phyloP scores from a whole-genome alignment of 2,113 vertebrate species.

The Pionites leucogaster region DNA sequence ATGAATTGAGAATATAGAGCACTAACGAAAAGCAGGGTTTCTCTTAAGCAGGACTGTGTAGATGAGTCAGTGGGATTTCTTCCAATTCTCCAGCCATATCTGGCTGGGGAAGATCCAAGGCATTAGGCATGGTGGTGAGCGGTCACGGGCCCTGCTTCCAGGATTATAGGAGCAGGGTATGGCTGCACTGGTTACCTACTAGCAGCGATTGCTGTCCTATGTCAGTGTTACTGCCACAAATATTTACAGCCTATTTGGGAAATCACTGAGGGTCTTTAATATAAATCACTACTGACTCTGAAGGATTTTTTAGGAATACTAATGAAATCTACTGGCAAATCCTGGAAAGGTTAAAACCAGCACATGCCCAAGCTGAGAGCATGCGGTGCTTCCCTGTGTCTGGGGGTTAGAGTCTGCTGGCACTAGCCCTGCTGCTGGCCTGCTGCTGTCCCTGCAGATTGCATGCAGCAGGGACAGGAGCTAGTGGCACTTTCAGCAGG shows the following conservation, averaged over 20 bases:
- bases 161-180: not conserved
- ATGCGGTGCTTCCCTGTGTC: not conserved
- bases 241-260: not conserved
- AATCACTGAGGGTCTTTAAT: not conserved
- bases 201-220: not conserved
- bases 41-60: not conserved
- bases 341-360: not conserved
- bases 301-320: not conserved
- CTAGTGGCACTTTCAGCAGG: not conserved
- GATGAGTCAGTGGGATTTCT: not conserved
- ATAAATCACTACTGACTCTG: not conserved
- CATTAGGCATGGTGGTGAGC: not conserved
- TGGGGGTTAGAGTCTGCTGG: not conserved
- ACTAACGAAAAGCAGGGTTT: not conserved
- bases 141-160: not conserved
- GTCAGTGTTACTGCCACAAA: fast-evolving
- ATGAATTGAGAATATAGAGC: not conserved
- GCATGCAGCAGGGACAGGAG: not conserved
- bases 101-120: not conserved
- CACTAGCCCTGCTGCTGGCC: not conserved
- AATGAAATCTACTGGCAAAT: not conserved
- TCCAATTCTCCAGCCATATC: not conserved
- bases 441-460: not conserved
- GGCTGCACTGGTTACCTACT: not conserved
- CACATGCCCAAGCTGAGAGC: fast-evolving